Base-by-base conservation (phyloP, 64 coral and sea anemone species). In the Montipora efflorescens region DNA sequence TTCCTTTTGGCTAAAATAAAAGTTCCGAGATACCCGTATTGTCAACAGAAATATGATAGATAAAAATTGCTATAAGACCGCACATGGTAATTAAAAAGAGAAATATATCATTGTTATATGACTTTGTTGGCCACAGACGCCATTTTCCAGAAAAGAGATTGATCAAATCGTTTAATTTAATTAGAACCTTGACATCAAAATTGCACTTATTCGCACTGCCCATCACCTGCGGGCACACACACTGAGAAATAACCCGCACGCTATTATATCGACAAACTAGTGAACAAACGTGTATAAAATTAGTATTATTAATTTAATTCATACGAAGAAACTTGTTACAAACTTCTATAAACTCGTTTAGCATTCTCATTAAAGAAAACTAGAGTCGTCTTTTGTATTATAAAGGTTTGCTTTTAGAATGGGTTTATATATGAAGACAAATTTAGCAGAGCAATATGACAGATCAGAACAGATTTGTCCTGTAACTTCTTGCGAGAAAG, bases 51-150 rank as follows among this genome's bases (percentile, higher is more conserved):
- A 64, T 64, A 64, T 64, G 61, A 49, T 78, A 50, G 76, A 47
- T 45, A 49, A 78, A 48, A 10, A 50, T 50, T 49, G 13, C 15
- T 15, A 49, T 16, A 19, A 49, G 44, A 78, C 46, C 47, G 47
- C 76, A 78, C 16, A 13, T 49, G 48, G 15, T 49, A 78, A 78
- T 78, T 13, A 78, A 51, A 78, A 78, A 50, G 80, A 64, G 80
- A 64, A 82, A 18, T 59, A 82, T 43, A 82, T 82, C 58, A 82
- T 57, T 58, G 50, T 59, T 81, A 49, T 82, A 82, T 64, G 49
- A 80, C 49, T 80, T 80, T 55, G 78, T 22, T 55, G 58, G 78
- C 49, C 78, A 25, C 46, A 28, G 25, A 82, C 55, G 25, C 57
- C 23, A 18, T 82, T 82, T 66, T 66, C 20, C 80, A 57, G 7